These are phyloP conservation scores for Calephelis nemesis DNA, from an alignment of 1,140 invertebrate species.

Conservation along the genomic window DNA sequence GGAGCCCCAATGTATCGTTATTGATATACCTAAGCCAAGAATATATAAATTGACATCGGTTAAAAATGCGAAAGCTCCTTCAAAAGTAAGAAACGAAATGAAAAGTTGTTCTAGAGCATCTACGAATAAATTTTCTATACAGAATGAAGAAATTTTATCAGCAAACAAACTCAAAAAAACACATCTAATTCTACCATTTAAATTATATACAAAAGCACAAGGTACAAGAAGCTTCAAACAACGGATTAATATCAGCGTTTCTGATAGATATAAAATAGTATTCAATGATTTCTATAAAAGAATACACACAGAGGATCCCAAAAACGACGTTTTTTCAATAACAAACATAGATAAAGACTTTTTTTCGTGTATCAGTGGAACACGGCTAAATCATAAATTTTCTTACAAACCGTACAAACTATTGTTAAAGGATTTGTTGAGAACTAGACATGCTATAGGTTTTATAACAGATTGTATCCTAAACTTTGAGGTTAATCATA, in stretches of 20 bases:
- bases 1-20: slow-evolving; percentile 2
- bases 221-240: slow-evolving; percentile 37
- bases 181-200: slow-evolving; percentile 49
- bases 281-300: slow-evolving; percentile 38
- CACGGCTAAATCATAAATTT: slow-evolving; percentile 32
- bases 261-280: slow-evolving; percentile 51
- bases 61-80: background rate
- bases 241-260: slow-evolving; percentile 33
- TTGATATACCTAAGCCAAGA: background rate
- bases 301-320: slow-evolving; percentile 33
- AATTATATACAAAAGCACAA: slow-evolving; percentile 49
- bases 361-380: slow-evolving; percentile 42
- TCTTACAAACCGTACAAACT: slow-evolving; percentile 50
- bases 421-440: slow-evolving; percentile 39
- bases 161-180: slow-evolving; percentile 39
- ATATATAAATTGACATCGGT: background rate
- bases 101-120: slow-evolving; percentile 11
- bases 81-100: background rate
- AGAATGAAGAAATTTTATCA: slow-evolving; percentile 34
- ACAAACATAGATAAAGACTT: slow-evolving; percentile 51
- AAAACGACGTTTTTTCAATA: slow-evolving; percentile 37
- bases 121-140: slow-evolving; percentile 33
- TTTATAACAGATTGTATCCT: slow-evolving; percentile 79
- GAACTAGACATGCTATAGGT: slow-evolving; percentile 58
- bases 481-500: slow-evolving; percentile 78